Percentiles rank a stretch among this genome's conserved stretches.
Conservation (phyloP, 1,140 invertebrate species). For the Hyles vespertilio region DNA sequence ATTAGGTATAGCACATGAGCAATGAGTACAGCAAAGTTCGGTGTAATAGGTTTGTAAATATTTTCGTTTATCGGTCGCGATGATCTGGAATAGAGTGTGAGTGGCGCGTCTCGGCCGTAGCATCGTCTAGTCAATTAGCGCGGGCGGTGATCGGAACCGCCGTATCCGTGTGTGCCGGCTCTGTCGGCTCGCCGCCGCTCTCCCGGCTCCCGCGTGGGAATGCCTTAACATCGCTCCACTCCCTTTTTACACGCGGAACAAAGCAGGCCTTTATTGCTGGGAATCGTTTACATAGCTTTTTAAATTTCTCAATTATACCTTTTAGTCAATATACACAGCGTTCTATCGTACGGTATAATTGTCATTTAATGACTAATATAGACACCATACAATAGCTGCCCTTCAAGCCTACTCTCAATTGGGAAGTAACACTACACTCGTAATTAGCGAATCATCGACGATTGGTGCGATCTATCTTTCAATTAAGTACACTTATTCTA, state of each 20-base stretch:
- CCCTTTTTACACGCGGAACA: constrained; percentile 27
- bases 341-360: too few species aligned
- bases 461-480: too few species aligned
- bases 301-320: too few species aligned
- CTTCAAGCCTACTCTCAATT: too few species aligned
- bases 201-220: constrained; percentile 51
- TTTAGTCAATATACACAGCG: too few species aligned
- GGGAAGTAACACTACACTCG: too few species aligned
- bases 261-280: constrained; percentile 2
- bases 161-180: constrained; percentile 41
- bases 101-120: constrained; percentile 14
- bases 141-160: constrained; percentile 56
- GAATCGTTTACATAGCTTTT: not conserved
- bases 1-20: too few species aligned
- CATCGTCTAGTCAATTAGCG: constrained; percentile 57
- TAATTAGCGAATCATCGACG: too few species aligned
- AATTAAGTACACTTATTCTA: too few species aligned
- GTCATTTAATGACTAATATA: too few species aligned
- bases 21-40: too few species aligned
- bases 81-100: not conserved
- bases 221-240: constrained; percentile 35
- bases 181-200: not conserved
- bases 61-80: constrained; percentile 4
- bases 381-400: too few species aligned
- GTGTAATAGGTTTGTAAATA: constrained; percentile 10